Conservation (phyloP, 2,113 vertebrate species). For the Girardinichthys multiradiatus region DNA sequence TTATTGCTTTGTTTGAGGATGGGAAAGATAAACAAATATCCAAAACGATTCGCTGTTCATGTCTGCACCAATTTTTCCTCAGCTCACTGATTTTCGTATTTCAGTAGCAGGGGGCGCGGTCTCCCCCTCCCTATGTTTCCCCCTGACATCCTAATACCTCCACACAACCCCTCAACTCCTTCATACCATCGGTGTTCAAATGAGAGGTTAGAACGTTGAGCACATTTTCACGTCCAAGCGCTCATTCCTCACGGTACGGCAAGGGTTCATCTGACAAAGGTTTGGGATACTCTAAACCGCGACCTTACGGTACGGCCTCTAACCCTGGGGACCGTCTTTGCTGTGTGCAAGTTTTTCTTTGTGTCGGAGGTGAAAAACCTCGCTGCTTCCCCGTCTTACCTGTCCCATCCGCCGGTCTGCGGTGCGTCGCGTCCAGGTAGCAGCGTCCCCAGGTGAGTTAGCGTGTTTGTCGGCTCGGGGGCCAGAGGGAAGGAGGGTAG, state of each 20-base stretch:
- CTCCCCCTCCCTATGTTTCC: conserved; percentile 48
- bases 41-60: background rate
- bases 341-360: conserved; percentile 1
- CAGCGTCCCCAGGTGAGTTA: conserved; percentile 78
- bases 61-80: background rate
- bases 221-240: conserved; percentile 37
- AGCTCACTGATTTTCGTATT: conserved; percentile 50
- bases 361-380: background rate
- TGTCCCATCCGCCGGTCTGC: conserved; percentile 62
- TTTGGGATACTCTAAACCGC: conserved; percentile 26
- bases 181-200: conserved; percentile 56
- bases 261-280: background rate
- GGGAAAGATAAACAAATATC: background rate
- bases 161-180: conserved; percentile 28
- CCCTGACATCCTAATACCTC: conserved; percentile 63
- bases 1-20: background rate
- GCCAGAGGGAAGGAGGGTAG: conserved; percentile 37
- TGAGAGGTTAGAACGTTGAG: conserved; percentile 4
- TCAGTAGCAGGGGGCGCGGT: conserved; percentile 63
- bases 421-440: conserved; percentile 56
- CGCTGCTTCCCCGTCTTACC: conserved; percentile 48
- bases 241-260: conserved; percentile 31
- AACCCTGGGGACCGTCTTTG: background rate
- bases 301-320: conserved; percentile 16
- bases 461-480: conserved; percentile 37